Conservation (phyloP, 2,888 invertebrate species). For the Baronia brevicornis region DNA sequence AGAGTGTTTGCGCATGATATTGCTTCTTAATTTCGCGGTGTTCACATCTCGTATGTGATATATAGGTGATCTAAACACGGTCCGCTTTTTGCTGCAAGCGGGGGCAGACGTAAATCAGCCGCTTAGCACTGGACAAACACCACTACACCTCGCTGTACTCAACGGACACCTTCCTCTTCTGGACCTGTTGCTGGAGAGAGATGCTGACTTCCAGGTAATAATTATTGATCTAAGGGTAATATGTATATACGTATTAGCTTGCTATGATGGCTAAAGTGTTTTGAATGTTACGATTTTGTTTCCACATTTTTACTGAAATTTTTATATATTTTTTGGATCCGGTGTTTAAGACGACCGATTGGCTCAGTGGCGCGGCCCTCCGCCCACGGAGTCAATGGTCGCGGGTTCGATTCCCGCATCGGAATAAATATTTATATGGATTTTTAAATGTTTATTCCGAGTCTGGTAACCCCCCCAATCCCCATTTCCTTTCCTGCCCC, state of each 20-base stretch:
- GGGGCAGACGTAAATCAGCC: conserved; percentile 66
- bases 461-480: too few relatives aligned
- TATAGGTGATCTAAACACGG: conserved; percentile 59
- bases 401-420: too few relatives aligned
- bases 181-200: conserved; percentile 59
- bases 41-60: too few relatives aligned
- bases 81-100: conserved; percentile 50
- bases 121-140: conserved; percentile 49
- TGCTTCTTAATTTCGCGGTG: too few relatives aligned
- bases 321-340: too few relatives aligned
- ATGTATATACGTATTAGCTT: background rate
- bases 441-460: too few relatives aligned
- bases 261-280: background rate
- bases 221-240: background rate
- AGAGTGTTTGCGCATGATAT: too few relatives aligned
- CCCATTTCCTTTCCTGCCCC: too few relatives aligned
- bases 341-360: too few relatives aligned
- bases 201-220: conserved; percentile 50
- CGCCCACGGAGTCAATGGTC: too few relatives aligned
- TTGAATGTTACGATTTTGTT: background rate
- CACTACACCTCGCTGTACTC: conserved; percentile 68
- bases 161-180: conserved; percentile 39
- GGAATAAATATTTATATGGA: too few relatives aligned
- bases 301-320: background rate
- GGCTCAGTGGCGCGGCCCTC: too few relatives aligned